phyloP scores from a whole-genome alignment of 2,797 vertebrate species.

The Bucorvus abyssinicus region DNA sequence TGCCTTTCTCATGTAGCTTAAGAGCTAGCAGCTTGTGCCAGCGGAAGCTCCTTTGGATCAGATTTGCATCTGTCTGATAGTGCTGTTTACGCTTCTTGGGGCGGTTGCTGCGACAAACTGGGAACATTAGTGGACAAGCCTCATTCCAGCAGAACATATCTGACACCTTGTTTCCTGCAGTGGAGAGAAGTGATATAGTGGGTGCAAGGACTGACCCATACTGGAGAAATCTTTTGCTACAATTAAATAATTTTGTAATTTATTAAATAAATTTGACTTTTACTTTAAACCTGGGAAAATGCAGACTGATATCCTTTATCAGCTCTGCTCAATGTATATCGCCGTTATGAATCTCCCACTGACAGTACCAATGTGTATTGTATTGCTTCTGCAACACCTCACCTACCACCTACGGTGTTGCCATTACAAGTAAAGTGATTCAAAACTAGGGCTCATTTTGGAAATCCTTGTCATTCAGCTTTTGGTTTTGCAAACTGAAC shows the following conservation, averaged over 20 bases:
- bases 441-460: not conserved
- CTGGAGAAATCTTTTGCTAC: not conserved
- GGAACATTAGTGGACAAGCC: not conserved
- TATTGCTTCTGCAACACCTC: not conserved
- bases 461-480: slow-evolving; percentile 5
- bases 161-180: not conserved
- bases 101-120: not conserved
- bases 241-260: not conserved
- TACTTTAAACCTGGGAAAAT: not conserved
- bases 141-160: not conserved
- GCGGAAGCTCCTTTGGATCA: not conserved
- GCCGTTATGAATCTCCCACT: not conserved
- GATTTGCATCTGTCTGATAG: not conserved
- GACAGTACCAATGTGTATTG: not conserved
- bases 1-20: not conserved
- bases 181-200: not conserved
- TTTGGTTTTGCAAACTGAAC: slow-evolving; percentile 1
- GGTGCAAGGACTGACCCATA: not conserved
- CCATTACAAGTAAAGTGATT: not conserved
- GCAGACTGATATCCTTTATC: not conserved
- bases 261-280: not conserved
- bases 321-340: not conserved
- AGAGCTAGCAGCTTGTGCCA: not conserved
- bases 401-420: not conserved
- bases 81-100: not conserved